Evolutionary conservation across 2,797 vertebrate genomes (phyloP), one percentile per base, ranked within the genome.

Genomic region (Enoplosus armatus): DNA sequence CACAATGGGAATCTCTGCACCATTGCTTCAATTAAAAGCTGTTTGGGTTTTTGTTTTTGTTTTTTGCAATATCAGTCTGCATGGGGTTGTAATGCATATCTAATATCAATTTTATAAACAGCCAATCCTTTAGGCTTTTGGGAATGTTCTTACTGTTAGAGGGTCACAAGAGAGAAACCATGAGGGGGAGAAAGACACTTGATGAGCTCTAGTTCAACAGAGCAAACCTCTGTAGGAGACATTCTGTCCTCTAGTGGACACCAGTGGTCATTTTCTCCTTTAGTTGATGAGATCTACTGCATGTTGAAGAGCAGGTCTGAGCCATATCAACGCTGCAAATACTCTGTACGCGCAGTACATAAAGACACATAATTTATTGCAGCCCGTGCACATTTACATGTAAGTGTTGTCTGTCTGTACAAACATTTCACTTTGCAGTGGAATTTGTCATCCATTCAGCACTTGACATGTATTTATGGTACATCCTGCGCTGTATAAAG

Each of bases 201-300:
- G 78, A 86, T 73, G 51, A 83, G 83, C 82, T 68, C 74, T 56
- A 74, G 18, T 71, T 82, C 58, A 85, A 71, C 62, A 62, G 58
- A 81, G 74, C 68, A 82, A 72, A 82, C 72, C 72, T 80, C 82
- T 77, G 41, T 70, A 90, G 76, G 85, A 91, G 72, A 84, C 51
- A 84, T 56, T 73, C 87, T 94, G 93, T 91, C 93, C 91, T 89
- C 94, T 92, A 87, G 90, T 93, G 93, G 91, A 85, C 75, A 35
- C 65, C 26, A 33, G 50, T n/a, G 50, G 70, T 80, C 72, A 80
- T 26, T 79, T 76, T 61, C 10, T 65, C 11, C 43, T 73, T 66
- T 4, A 68, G 51, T 66, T 31, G 45, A 33, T 37, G 35, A 14
- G 24, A 71, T 50, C 9, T 14, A 20, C 43, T 43, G 54, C 37